Percentiles rank a stretch among this genome's conserved stretches.
These are phyloP conservation scores for Drosophila repletoides DNA, from an alignment of 1,140 invertebrate species.

Conservation along the genomic window DNA sequence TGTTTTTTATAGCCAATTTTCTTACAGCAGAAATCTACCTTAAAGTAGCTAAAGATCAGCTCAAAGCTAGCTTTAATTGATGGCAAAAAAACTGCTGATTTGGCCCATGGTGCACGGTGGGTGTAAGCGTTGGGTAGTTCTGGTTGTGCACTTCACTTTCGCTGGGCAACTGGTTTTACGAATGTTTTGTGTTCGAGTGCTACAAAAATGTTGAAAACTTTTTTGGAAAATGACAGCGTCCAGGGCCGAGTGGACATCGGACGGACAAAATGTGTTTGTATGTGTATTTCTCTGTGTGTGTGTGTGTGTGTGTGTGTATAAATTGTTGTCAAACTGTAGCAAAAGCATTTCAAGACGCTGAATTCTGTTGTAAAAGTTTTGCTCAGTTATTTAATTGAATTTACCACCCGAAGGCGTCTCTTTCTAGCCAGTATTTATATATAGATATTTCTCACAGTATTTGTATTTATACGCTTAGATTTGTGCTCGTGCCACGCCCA, in stretches of 20 bases:
- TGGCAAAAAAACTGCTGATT: too few relatives aligned
- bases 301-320: constrained; percentile 38
- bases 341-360: constrained; percentile 67
- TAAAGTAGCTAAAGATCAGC: too few relatives aligned
- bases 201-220: constrained; percentile 39
- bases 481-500: constrained; percentile 31
- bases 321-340: constrained; percentile 78
- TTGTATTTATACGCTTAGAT: constrained; percentile 21
- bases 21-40: too few relatives aligned
- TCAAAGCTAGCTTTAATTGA: too few relatives aligned
- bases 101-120: not conserved
- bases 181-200: constrained; percentile 41
- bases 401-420: constrained; percentile 61
- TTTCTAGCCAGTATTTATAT: not conserved
- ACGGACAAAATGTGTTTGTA: not conserved
- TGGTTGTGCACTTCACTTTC: constrained; percentile 18
- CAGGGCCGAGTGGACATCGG: not conserved
- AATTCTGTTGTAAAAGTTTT: constrained; percentile 61
- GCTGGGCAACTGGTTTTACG: constrained; percentile 2
- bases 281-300: constrained; percentile 3
- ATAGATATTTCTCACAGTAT: not conserved
- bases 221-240: constrained; percentile 25
- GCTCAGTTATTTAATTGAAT: constrained; percentile 77
- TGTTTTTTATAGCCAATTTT: too few relatives aligned
- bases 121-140: not conserved